Percentiles rank a stretch among this genome's conserved stretches.
phyloP scores from a whole-genome alignment of 2,113 vertebrate species.

The Hylia prasina region DNA sequence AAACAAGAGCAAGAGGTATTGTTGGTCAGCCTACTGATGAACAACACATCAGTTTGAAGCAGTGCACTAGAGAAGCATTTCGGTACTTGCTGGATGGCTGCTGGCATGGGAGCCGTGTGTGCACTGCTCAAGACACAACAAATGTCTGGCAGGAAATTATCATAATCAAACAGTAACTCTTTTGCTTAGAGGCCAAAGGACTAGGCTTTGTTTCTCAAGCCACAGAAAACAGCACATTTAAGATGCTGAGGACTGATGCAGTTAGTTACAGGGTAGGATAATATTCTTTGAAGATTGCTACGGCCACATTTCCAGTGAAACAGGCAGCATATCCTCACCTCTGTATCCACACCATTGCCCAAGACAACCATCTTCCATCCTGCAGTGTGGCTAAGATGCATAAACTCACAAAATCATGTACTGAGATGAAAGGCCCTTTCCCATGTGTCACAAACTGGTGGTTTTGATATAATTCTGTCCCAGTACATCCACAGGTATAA shows the following conservation, averaged over 20 bases:
- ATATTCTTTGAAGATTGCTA: neutral
- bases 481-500: neutral
- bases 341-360: neutral
- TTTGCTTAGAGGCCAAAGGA: neutral
- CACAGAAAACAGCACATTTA: neutral
- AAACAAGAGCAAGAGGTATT: neutral
- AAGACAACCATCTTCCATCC: neutral
- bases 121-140: neutral
- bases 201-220: neutral
- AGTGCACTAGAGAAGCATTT: neutral
- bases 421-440: neutral
- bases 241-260: neutral
- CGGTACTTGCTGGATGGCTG: neutral
- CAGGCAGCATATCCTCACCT: neutral
- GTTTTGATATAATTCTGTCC: neutral
- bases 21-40: neutral
- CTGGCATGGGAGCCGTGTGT: neutral
- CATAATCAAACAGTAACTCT: neutral
- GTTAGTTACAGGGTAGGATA: neutral
- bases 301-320: rapidly evolving
- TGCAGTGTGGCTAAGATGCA: neutral
- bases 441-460: neutral
- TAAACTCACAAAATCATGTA: neutral
- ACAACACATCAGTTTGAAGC: neutral
- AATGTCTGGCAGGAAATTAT: neutral